Evolutionary conservation across 1,140 invertebrate species (phyloP).

Genomic region (Aricia agestis): DNA sequence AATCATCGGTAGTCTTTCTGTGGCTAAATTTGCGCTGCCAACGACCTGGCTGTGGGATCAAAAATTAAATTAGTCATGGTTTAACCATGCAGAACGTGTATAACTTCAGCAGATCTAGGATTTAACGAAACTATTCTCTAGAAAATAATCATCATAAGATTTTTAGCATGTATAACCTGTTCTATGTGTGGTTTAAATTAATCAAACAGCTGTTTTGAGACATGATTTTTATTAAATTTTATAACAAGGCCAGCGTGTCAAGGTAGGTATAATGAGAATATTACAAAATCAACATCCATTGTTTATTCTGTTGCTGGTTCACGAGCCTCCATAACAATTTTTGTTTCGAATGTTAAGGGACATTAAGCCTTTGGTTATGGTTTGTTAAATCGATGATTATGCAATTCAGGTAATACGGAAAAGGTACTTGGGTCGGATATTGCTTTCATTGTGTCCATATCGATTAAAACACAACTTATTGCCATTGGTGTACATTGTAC

Average conservation of each 20-base stretch:
- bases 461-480: background rate
- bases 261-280: conserved; percentile 1
- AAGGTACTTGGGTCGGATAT: background rate
- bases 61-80: conserved; percentile 13
- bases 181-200: background rate
- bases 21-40: conserved; percentile 39
- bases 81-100: background rate
- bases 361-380: background rate
- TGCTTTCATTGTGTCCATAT: background rate
- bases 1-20: background rate
- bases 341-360: background rate
- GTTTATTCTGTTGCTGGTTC: background rate
- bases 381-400: background rate
- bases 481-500: too few species aligned
- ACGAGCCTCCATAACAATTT: background rate
- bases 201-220: background rate
- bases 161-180: background rate
- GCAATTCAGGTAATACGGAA: background rate
- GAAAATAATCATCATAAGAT: background rate
- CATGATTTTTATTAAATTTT: conserved; percentile 1
- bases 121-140: background rate
- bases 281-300: conserved; percentile 9
- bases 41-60: conserved; percentile 38
- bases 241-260: conserved; percentile 9
- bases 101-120: background rate